Evolutionary conservation across 2,113 vertebrate species (phyloP), one percentile per base, ranked within the genome.

Genomic region (Chloroceryle aenea): DNA sequence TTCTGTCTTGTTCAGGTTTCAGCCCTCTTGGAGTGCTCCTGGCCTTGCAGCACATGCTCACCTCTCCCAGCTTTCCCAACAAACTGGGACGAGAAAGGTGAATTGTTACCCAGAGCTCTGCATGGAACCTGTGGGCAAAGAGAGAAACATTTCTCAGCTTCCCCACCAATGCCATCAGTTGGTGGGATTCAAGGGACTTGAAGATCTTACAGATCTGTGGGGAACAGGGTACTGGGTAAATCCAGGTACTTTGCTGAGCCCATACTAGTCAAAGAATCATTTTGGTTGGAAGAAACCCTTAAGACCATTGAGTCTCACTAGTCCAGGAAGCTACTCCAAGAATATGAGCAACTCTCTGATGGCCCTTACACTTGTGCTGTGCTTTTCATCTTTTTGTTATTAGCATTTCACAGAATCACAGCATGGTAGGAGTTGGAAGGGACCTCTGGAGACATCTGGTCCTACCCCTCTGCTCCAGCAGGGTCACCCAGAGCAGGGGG

Each of bases 141-240:
- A 13, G 9, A 13, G 45, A 53, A 42, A 12, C 13, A 3, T 32
- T 27, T 63, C 10, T 20, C 15, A 23, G 56, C 36, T 92, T 71
- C 1, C 6, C 34, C 27, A 29, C 27, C 32, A 34, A 36, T 27
- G 32, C 29, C 9, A 1, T 53, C 1, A 0, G 26, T 29, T 1
- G 2, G 6, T 10, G 12, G 27, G 15, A 5, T 36, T 23, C 14
- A 8, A 12, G 53, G 6, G 27, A 47, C 12, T 15, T 18, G 12
- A 23, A 38, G 27, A 53, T 16, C 18, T 34, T 17, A 19, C 32
- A 61, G 12, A 15, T 18, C 43, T 26, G 12, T 25, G 40, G 22
- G 15, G 32, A 38, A 17, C 19, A 56, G 45, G 48, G 36, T 67
- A 27, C 43, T 25, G 45, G 25, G 27, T 6, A 0, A 10, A 26